Conservation (phyloP, 1,140 invertebrate species). For the Acromyrmex charruanus region DNA sequence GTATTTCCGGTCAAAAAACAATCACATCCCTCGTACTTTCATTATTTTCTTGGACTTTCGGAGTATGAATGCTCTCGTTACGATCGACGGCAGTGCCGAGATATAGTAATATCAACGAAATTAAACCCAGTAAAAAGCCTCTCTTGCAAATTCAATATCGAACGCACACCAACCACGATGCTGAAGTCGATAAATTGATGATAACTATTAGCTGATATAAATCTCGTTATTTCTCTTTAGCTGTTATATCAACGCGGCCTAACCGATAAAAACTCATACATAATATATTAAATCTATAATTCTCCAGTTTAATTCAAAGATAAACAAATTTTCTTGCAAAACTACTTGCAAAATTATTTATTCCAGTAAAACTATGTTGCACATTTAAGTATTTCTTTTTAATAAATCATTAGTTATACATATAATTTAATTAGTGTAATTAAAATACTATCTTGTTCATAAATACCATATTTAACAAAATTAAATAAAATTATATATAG, state of each 20-base stretch:
- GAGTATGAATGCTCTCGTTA: neutral
- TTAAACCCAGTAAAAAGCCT: conserved; percentile 43
- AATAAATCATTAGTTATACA: neutral
- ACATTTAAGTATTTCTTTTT: neutral
- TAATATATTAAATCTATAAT: conserved; percentile 26
- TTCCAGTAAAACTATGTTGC: neutral
- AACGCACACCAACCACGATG: neutral
- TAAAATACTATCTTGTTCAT: no score
- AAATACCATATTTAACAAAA: neutral
- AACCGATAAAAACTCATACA: conserved; percentile 5
- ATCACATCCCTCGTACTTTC: conserved; percentile 3
- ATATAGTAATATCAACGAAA: conserved; percentile 33
- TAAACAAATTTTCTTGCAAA: neutral
- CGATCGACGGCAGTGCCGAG: conserved; percentile 5
- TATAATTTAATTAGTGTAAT: no score
- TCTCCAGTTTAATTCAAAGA: neutral
- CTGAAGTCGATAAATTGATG: conserved; percentile 58
- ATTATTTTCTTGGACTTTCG: conserved; percentile 25
- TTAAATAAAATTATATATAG: neutral
- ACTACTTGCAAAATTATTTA: no score
- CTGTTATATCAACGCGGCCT: neutral
- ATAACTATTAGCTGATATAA: conserved; percentile 57
- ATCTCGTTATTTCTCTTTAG: conserved; percentile 53
- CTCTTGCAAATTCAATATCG: conserved; percentile 45
- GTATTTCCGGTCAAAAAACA: conserved; percentile 31